Percentiles rank a stretch among this genome's conserved stretches.
Evolutionary conservation across 2,797 vertebrate species (phyloP).

Genomic region (Amphiprion clarkii): DNA sequence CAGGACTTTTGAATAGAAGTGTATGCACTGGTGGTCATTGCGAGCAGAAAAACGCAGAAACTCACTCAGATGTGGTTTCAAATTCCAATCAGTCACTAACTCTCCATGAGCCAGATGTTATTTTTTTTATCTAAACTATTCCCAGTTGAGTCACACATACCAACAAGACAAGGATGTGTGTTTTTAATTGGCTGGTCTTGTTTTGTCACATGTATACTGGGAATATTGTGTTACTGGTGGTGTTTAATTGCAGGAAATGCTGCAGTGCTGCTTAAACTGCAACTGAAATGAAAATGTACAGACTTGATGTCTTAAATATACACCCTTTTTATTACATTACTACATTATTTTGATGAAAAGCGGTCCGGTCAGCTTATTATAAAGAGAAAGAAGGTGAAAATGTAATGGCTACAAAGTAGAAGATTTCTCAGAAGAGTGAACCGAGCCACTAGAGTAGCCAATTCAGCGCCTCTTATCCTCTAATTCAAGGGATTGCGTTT

Average conservation of each 20-base stretch:
- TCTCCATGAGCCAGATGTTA: conserved; percentile 2
- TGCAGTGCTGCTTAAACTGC: neutral
- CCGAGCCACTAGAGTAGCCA: conserved; percentile 16
- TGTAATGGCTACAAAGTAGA: neutral
- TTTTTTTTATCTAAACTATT: conserved; percentile 29
- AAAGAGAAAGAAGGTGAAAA: too few species aligned
- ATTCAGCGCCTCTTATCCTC: conserved; percentile 17
- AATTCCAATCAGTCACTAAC: conserved; percentile 15
- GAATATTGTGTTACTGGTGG: conserved; percentile 3
- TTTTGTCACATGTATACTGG: conserved; percentile 11
- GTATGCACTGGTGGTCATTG: neutral
- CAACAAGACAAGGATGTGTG: conserved; percentile 8
- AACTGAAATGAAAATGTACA: neutral
- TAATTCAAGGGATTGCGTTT: conserved; percentile 20
- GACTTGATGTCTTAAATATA: neutral
- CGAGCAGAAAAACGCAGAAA: conserved; percentile 1
- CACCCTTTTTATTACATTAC: too few species aligned
- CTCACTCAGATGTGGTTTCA: neutral
- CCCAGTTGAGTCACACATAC: neutral
- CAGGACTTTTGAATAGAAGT: too few species aligned
- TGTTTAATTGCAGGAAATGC: conserved; percentile 3
- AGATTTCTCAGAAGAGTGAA: neutral
- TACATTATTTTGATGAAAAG: too few species aligned
- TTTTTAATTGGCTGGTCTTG: conserved; percentile 23
- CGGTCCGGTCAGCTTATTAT: too few species aligned